A percentile compares a stretch with the other conserved stretches of the same genome.
phyloP scores from a whole-genome alignment of 2,888 invertebrate species.

The Plebejus argus region DNA sequence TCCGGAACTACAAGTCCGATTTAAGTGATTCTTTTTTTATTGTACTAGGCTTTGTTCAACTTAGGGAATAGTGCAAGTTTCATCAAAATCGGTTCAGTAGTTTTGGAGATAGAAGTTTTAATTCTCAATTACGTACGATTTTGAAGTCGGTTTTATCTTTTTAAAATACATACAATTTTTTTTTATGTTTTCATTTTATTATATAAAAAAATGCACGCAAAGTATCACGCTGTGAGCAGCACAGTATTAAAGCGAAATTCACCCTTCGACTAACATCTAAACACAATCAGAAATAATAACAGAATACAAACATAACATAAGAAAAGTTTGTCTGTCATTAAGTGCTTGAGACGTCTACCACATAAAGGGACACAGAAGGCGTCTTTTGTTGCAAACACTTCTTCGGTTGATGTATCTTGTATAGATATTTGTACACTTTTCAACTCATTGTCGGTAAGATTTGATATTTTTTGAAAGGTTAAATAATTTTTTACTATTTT shows the following conservation, averaged over 20 bases:
- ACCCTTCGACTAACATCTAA: conserved; percentile 1
- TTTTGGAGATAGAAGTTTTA: no score
- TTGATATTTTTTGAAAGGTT: not conserved
- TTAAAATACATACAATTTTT: no score
- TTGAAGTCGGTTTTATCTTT: no score
- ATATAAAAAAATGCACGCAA: no score
- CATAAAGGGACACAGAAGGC: not conserved
- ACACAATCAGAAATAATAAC: not conserved
- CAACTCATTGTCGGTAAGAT: not conserved
- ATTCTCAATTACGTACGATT: no score
- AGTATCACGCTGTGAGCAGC: not conserved
- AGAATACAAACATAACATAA: not conserved
- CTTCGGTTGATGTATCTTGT: not conserved
- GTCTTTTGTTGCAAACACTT: not conserved
- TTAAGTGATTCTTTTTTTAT: no score
- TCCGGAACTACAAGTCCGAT: no score
- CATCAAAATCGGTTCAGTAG: no score
- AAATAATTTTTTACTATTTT: not conserved
- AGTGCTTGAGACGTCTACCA: not conserved
- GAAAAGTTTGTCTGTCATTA: conserved; percentile 10
- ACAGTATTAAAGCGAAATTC: not conserved
- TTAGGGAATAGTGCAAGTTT: no score
- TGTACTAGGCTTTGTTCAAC: no score
- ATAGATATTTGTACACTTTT: not conserved
- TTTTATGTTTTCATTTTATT: not conserved